Base-by-base conservation (phyloP, 2,888 invertebrate species). In the Drosophila quinaria region DNA sequence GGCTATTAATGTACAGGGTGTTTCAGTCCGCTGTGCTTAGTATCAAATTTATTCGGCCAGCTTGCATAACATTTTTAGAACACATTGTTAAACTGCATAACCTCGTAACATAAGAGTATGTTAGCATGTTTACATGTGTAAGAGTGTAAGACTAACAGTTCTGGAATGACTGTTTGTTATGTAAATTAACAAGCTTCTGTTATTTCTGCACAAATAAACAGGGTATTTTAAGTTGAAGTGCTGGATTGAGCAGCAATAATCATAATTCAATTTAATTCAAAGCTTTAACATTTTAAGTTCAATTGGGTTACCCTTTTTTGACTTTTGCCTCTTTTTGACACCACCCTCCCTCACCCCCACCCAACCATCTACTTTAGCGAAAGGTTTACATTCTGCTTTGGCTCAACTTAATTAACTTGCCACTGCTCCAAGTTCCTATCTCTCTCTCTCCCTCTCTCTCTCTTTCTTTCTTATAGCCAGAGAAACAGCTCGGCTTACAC, bases 341-440 rank as follows among this genome's bases (percentile, higher is more conserved):
- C 61, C 64, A 35, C 15, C 39, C 47, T 62, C 39, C 25, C 25
- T 25, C 50, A 29, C 67, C 59, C 66, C 35, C 8, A 10, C n/a
- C 25, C 33, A 35, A 11, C 13, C 11, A 35, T 6, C 0, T 25
- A 25, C 35, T 35, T 29, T 8, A 29, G 29, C 29, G 29, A 61
- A 22, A 31, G 58, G 47, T 60, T 65, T 62, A 37, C 39, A 33
- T 68, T 44, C 56, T 49, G 49, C 62, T 60, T 68, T 78, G 68
- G 47, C 67, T 63, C 70, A 72, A 82, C 80, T 85, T 85, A 85
- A 82, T 82, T 86, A 86, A 78, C 82, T 75, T 65, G 61, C 65
- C 67, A 25, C 60, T 55, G 61, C 60, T 25, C 76, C 11, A 60
- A 55, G 54, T 54, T 22, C 29, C 25, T 29, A 42, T 50, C 19